Base-by-base conservation (phyloP, 1,140 invertebrate species). In the Aradophagus sp. region DNA sequence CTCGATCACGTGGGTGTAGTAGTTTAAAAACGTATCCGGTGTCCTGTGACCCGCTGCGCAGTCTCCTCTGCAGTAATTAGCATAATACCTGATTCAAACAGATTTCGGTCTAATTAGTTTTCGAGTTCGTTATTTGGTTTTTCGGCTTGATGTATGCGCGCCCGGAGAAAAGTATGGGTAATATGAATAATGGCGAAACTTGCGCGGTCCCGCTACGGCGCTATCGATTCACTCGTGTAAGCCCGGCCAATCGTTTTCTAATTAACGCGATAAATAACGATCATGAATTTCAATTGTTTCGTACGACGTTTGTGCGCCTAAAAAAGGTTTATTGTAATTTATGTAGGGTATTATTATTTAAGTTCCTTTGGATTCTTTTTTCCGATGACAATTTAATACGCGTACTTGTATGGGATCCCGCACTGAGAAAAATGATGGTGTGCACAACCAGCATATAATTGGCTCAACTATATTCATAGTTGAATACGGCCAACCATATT, bases 21-120 rank as follows among this genome's bases (percentile, higher is more conserved):
- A 95, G 79, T 91, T 95, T 79, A 91, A 89, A 87, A 93, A 95
- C 26, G 93, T 91, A 82, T 95, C 93, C 12, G 93, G 93, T 13
- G 93, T 94, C 41, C 93, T 88, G 75, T 90, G 89, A 17, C 90
- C 90, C 10, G 85, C 84, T 34, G 88, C 87, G 82, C 95, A 97
- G 74, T 95, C 93, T 35, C 95, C 95, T 74, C 92, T 90, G 84
- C 96, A 97, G 85, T 96, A 97, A 84, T 97, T 97, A n/a, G 95
- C 95, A 83, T 94, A 93, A 85, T 97, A 96, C 32, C 90, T 90
- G 44, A 65, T 68, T 65, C 56, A 73, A 66, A 69, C 39, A 55
- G 29, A 61, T 53, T 23, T 59, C 35, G 14, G 26, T 45, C 32
- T 34, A 47, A 68, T 59, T 59, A 59, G 65, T 68, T 68, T 59